Evolutionary conservation across 2,888 invertebrate species (phyloP).

Genomic region (Cosmia trapezina): DNA sequence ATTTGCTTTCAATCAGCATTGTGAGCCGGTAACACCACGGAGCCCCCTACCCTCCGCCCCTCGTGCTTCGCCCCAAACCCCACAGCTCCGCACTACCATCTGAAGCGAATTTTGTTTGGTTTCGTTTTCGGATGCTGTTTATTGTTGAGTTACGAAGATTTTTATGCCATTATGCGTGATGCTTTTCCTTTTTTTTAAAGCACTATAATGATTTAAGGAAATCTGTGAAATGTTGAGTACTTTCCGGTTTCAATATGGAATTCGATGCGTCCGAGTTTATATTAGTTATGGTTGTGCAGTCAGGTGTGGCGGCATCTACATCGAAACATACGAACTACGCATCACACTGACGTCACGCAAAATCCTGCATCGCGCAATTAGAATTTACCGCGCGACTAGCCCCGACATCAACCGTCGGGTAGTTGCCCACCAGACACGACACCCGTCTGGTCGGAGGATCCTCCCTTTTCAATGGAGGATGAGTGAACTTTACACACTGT

Average conservation of each 20-base stretch:
- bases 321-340: too few relatives aligned
- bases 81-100: slow-evolving; percentile 74
- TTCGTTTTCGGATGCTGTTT: slow-evolving; percentile 88
- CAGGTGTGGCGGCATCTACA: too few relatives aligned
- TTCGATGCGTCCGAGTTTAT: slow-evolving; percentile 27
- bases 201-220: slow-evolving; percentile 39
- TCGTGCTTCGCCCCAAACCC: slow-evolving; percentile 60
- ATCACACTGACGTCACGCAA: too few relatives aligned
- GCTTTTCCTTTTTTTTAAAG: slow-evolving; percentile 45
- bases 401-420: too few relatives aligned
- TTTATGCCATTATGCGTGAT: slow-evolving; percentile 72
- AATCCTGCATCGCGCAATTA: too few relatives aligned
- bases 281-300: too few relatives aligned
- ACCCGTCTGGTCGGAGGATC: too few relatives aligned
- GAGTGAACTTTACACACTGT: too few relatives aligned
- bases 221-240: slow-evolving; percentile 19
- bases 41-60: slow-evolving; percentile 53
- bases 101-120: slow-evolving; percentile 87
- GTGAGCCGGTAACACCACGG: slow-evolving; percentile 79
- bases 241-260: slow-evolving; percentile 38
- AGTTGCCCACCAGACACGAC: too few relatives aligned
- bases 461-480: too few relatives aligned
- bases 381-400: too few relatives aligned
- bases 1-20: slow-evolving; percentile 90
- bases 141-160: slow-evolving; percentile 84